Base-by-base conservation (phyloP, 2,113 vertebrate species). In the Chauna torquata region DNA sequence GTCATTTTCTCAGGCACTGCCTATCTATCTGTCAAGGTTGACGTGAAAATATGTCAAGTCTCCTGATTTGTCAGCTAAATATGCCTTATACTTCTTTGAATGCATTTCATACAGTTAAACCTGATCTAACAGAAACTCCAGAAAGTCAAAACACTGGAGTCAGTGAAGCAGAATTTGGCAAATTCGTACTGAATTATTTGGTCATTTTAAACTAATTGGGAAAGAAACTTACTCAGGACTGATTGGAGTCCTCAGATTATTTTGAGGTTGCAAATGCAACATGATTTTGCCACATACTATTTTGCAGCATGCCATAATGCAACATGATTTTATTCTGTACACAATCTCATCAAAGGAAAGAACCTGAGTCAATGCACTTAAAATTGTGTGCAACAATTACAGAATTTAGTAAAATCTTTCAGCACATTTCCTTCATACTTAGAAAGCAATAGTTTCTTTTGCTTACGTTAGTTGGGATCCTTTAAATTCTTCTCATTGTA, bases 21-120 rank as follows among this genome's bases (percentile, higher is more conserved):
- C 83, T 96, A 91, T 95, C 83, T 93, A 8, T 77, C 93, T 96
- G 80, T 94, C 86, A 88, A 86, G 49, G 65, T 6, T 95, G 79
- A 79, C 5, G 4, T 27, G 68, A 95, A 97, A 95, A 96, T 87
- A 64, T n/a, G 50, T 84, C 62, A 79, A 30, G 74, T 72, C 15
- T 27, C 59, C 81, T 91, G 61, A 87, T 79, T 86, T 91, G 55
- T 94, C 88, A 82, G 79, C 88, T 94, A 84, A 94, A 94, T 88
- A 75, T 72, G 62, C 70, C 25, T 92, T 85, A 24, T 45, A 75
- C 91, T 95, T 86, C 57, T 86, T 87, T 69, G 30, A 49, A 76
- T 92, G 24, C 24, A 62, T 88, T 94, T 94, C 78, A 22, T 59
- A 19, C 54, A 72, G 45, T 77, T 55, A 76, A 94, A 86, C 54